These are phyloP conservation scores for Drosophila lacteicornis DNA, from an alignment of 1,140 invertebrate species.

Conservation along the genomic window DNA sequence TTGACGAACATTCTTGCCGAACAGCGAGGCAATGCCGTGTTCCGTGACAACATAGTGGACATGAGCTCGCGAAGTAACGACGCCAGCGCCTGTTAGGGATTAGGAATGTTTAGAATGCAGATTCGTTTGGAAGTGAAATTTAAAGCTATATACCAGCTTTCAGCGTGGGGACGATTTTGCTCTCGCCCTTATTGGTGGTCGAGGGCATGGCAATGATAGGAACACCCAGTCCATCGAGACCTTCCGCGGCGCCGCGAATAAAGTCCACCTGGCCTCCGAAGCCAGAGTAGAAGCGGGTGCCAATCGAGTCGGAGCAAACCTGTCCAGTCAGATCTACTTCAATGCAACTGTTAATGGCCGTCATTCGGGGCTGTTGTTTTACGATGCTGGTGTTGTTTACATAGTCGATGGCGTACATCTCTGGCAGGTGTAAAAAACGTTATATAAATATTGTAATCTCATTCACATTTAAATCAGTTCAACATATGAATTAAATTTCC, in stretches of 20 bases:
- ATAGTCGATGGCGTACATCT: constrained; percentile 94
- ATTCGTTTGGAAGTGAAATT: neutral
- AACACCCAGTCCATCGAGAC: constrained; percentile 94
- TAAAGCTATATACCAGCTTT: constrained; percentile 88
- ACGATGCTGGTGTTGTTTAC: constrained; percentile 94
- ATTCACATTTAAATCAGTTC: neutral
- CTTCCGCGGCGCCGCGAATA: constrained; percentile 95
- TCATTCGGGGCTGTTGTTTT: constrained; percentile 94
- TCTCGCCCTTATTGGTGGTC: constrained; percentile 92
- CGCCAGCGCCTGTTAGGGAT: constrained; percentile 91
- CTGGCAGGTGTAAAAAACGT: constrained; percentile 85
- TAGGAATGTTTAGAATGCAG: neutral
- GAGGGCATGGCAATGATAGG: constrained; percentile 97
- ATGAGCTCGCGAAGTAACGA: constrained; percentile 96
- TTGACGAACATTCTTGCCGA: constrained; percentile 95
- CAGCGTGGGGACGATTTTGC: constrained; percentile 94
- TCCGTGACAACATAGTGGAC: constrained; percentile 98
- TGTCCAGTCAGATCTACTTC: constrained; percentile 98
- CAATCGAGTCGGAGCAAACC: constrained; percentile 96
- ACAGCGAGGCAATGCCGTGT: constrained; percentile 95
- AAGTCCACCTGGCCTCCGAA: constrained; percentile 98
- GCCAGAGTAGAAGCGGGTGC: constrained; percentile 96
- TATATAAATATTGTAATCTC: neutral
- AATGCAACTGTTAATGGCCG: constrained; percentile 98
- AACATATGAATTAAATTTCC: too few species aligned